Base-by-base conservation (phyloP, 2,888 invertebrate genomes). In the Hermaeophaga mercurialis region DNA sequence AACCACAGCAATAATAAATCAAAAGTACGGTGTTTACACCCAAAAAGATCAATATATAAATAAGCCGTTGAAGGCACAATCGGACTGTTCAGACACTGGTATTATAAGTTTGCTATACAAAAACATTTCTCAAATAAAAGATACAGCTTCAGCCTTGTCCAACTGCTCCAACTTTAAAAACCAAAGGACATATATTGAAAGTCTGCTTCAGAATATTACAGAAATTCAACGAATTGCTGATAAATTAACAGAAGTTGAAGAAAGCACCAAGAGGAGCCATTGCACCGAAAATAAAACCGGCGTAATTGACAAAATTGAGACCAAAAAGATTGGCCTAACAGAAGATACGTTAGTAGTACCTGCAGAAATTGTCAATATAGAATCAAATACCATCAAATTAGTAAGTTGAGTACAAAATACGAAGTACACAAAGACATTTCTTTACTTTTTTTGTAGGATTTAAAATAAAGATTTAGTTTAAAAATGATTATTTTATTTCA, bases 171-270 rank as follows among this genome's bases (percentile, higher is more conserved):
- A 43, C 11, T 39, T 57, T 7, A 44, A 43, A 12, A 52, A 18
- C 17, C 56, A 63, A 28, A 56, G 50, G 44, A 39, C 47, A 14
- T 41, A 60, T 12, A 55, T 63, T 6, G 52, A 60, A 24, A 56
- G 49, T 45, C 26, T 63, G 31, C 38, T 60, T 7, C 24, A 28
- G n/a, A 56, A 54, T 14, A 58, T 63, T n/a, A 46, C 56, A 8
- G 58, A 60, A 18, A 63, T 63, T 36, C 52, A 63, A 43, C 53
- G 39, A 14, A 56, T 58, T 7, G 55, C 60, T 1, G 56, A 60
- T 24, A 54, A 43, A 12, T 36, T 60, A 2, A 31, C 45, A 4
- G 49, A 53, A 15, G 9, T 39, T 3, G 57, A 59, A 22, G 24
- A n/a, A 19, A 52, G 52, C n/a, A 28, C n/a, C n/a, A 22, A 22